Conservation (phyloP, 92 coral and sea anemone species). For the Palythoa heliodiscus region DNA sequence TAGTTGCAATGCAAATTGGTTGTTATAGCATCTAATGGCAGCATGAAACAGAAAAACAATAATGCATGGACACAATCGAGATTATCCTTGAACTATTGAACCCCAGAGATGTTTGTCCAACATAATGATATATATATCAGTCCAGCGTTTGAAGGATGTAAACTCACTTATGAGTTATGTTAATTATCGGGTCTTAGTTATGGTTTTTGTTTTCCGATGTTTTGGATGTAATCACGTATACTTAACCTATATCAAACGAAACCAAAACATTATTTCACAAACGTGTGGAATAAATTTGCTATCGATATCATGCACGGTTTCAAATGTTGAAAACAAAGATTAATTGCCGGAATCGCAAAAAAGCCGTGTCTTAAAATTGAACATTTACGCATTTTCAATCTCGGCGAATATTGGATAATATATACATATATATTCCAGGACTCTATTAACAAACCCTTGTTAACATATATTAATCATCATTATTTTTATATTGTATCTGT, state of each 20-base stretch:
- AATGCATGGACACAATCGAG: not conserved
- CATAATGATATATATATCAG: not conserved
- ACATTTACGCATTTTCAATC: not conserved
- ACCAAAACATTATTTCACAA: not conserved
- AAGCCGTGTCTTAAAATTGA: not conserved
- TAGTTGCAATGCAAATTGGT: not conserved
- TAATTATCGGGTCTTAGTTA: not conserved
- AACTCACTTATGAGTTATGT: not conserved
- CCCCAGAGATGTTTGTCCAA: too few relatives aligned
- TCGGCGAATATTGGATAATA: not conserved
- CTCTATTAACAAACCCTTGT: not conserved
- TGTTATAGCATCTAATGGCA: not conserved
- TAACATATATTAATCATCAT: not conserved
- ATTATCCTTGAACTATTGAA: too few relatives aligned
- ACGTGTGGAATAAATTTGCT: not conserved
- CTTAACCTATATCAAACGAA: not conserved
- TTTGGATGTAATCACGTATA: not conserved
- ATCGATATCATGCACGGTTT: not conserved
- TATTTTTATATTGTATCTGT: not conserved
- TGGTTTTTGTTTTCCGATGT: not conserved
- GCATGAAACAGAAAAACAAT: not conserved
- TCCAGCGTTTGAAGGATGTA: not conserved
- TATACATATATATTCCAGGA: not conserved
- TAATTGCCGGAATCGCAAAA: not conserved
- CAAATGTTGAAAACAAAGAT: not conserved